Evolutionary conservation across 2,888 invertebrate genomes (phyloP), one percentile per base, ranked within the genome.

Genomic region (Muschampia plurimacula): DNA sequence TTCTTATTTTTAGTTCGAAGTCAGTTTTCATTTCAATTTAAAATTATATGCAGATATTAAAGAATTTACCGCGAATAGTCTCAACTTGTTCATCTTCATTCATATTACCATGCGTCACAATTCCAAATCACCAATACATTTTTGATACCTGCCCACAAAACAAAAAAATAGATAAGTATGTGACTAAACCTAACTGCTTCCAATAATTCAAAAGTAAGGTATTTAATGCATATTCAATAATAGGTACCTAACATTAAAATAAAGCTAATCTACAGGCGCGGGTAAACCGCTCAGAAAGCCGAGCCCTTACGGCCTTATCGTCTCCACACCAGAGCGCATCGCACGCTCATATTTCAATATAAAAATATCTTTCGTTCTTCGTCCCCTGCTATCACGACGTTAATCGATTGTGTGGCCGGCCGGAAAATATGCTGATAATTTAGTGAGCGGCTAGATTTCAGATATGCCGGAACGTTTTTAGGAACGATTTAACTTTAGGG

Each of bases 341-440:
- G 52, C 32, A 55, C 55, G 67, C 67, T 63, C 72, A 62, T 72
- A 67, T 72, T 72, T 72, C 72, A 72, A 72, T 72, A 72, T 63
- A 72, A 72, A 67, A 72, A 72, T 72, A 72, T 72, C 72, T 72
- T 67, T 72, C 67, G 72, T 62, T 52, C 32, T 67, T 67, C 44
- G 62, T 52, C 44, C 67, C 67, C 60, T 22, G 71, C 62, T 72
- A 72, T 72, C 72, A 13, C 13, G 44, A 67, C 67, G 46, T 72
- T 72, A 67, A 72, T 72, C 72, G 72, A 72, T 72, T 72, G 72
- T 57, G 67, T 72, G 67, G 44, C 67, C 63, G 67, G 13, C 57
- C 67, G 63, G 72, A 72, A 72, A 72, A 72, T 72, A 72, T 72
- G 72, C 72, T 72, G 72, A 72, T 72, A 72, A 72, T 72, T 72